A percentile compares a stretch with the other conserved stretches of the same genome.
Conservation (phyloP, 2,113 vertebrate species). For the Beaufortia kweichowensis region DNA sequence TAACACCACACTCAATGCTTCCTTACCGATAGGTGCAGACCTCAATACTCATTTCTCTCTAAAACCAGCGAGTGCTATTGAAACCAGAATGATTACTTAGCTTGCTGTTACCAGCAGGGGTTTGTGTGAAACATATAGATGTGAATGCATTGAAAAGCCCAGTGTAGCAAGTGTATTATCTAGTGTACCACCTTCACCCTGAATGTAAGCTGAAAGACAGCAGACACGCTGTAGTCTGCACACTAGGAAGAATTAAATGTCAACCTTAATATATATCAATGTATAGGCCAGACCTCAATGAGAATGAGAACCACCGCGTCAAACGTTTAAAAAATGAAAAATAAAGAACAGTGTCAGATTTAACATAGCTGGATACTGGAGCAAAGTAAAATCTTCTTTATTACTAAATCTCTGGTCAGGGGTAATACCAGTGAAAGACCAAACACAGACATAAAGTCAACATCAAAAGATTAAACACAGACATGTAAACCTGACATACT, state of each 20-base stretch:
- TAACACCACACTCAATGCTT: neutral
- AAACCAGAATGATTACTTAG: neutral
- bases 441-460: no score
- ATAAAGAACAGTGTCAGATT: neutral
- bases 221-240: slow-evolving; percentile 28
- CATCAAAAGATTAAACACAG: no score
- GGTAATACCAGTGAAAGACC: no score
- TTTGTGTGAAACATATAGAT: neutral
- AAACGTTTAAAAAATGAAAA: slow-evolving; percentile 35
- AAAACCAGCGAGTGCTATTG: neutral
- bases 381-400: no score
- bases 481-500: no score
- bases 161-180: neutral
- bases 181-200: neutral
- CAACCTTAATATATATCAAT: slow-evolving; percentile 56
- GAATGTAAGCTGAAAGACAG: slow-evolving; percentile 47
- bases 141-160: slow-evolving; percentile 9
- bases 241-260: slow-evolving; percentile 53
- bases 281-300: slow-evolving; percentile 23
- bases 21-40: neutral
- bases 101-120: neutral
- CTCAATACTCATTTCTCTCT: neutral
- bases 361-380: no score
- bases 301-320: slow-evolving; percentile 29
- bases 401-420: no score